Evolutionary conservation across 2,888 invertebrate genomes (phyloP).

Genomic region (Tetrapedia diversipes): DNA sequence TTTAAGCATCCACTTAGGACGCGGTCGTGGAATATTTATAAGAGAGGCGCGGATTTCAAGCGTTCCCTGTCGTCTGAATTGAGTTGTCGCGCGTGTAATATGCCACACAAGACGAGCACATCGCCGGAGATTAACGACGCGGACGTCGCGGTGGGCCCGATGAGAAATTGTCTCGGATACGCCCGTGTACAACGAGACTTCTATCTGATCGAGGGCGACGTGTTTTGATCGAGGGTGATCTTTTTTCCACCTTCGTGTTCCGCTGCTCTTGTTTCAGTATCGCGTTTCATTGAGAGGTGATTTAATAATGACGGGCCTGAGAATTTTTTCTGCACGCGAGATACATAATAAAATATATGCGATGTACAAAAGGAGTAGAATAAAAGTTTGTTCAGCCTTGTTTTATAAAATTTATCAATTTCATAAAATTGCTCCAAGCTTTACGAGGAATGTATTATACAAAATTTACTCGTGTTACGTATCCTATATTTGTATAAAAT

Average conservation of each 20-base stretch:
- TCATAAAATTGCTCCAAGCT: too few species aligned
- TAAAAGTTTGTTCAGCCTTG: too few species aligned
- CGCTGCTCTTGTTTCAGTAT: not conserved
- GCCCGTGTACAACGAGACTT: not conserved
- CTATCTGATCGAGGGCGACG: not conserved
- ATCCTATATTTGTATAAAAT: too few species aligned
- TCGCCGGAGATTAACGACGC: slow-evolving; percentile 39
- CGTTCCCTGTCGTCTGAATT: slow-evolving; percentile 51
- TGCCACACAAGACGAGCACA: slow-evolving; percentile 30
- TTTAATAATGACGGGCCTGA: not conserved
- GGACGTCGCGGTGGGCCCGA: not conserved
- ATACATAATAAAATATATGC: too few species aligned
- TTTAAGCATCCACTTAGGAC: slow-evolving; percentile 18
- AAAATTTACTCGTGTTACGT: too few species aligned
- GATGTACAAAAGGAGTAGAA: too few species aligned
- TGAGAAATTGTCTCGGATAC: slow-evolving; percentile 18
- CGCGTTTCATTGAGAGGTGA: not conserved
- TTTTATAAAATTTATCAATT: too few species aligned
- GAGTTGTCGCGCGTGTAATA: slow-evolving; percentile 60
- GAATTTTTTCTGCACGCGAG: not conserved
- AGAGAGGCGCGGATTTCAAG: slow-evolving; percentile 58
- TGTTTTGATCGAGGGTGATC: not conserved
- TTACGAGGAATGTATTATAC: too few species aligned
- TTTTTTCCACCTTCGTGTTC: not conserved
- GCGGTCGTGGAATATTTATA: slow-evolving; percentile 62